Evolutionary conservation across 2,888 invertebrate genomes (phyloP), one percentile per base, ranked within the genome.

Genomic region (Allygus modestus): DNA sequence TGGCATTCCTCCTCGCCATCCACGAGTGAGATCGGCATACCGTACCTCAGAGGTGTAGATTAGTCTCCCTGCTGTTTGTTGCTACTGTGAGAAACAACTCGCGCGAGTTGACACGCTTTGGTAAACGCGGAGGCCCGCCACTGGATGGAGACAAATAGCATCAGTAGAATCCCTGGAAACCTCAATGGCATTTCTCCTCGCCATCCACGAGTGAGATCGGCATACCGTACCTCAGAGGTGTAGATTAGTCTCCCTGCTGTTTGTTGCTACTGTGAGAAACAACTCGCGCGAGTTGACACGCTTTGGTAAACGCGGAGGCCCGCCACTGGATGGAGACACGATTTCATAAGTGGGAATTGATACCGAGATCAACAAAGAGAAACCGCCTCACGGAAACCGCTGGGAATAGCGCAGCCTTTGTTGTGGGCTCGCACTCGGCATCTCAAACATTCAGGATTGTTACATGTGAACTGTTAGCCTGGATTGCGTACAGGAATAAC

Each of bases 341-440:
- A 46, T 77, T 77, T 77, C 77, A 28, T 43, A 46, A 77, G 77
- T 77, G 46, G 77, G 77, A 77, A 77, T 77, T 77, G 28, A 77
- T 77, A 77, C 77, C 26, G 46, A 28, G 73, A 28, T 43, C 77
- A 43, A 77, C 77, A 77, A 77, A 77, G 51, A 28, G 73, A 77
- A 71, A 71, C 71, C 71, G 69, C 69, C 69, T 28, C 41, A 41
- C 71, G 71, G 41, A 71, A 71, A 41, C 37, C 71, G 33, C 71
- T 71, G 71, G 71, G 71, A 69, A 71, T 23, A 2, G 71, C 37
- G 20, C n/a, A 37, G 41, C 37, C 71, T 71, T 71, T 71, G 71
- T 71, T 71, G 28, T 28, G 65, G 23, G 65, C 9, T 65, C 26
- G 58, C 58, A 4, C 23, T 58, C 65, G 28, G 65, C 65, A 65